Evolutionary conservation across 2,113 vertebrate species (phyloP).

Genomic region (Carassius gibelio): DNA sequence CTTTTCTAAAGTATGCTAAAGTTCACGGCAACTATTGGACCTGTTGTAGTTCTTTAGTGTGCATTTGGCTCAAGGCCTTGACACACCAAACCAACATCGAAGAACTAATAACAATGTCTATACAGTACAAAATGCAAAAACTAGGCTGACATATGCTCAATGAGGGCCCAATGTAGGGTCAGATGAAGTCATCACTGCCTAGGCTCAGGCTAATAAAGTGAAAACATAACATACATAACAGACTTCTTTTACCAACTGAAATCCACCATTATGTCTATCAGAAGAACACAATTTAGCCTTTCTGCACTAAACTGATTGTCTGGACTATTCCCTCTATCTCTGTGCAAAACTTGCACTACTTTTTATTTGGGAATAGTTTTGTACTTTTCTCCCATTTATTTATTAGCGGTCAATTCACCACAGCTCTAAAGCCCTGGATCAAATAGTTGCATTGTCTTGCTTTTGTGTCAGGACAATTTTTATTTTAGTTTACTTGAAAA

Average conservation of each 20-base stretch:
- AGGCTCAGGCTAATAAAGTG: not conserved
- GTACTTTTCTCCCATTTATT: not conserved
- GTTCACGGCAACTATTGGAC: not conserved
- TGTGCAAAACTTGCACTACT: no score
- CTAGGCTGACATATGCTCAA: no score
- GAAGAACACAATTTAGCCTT: no score
- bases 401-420: not conserved
- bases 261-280: not conserved
- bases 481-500: not conserved
- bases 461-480: not conserved
- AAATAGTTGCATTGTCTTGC: not conserved
- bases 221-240: not conserved
- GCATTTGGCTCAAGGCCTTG: no score
- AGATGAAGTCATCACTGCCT: no score
- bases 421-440: not conserved
- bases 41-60: no score
- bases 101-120: no score
- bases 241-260: not conserved
- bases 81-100: no score
- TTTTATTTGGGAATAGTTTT: no score
- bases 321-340: no score
- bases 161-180: no score
- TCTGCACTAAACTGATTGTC: not conserved
- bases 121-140: no score
- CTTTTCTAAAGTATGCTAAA: not conserved